Evolutionary conservation across 2,888 invertebrate genomes (phyloP).

Genomic region (Myathropa florea): DNA sequence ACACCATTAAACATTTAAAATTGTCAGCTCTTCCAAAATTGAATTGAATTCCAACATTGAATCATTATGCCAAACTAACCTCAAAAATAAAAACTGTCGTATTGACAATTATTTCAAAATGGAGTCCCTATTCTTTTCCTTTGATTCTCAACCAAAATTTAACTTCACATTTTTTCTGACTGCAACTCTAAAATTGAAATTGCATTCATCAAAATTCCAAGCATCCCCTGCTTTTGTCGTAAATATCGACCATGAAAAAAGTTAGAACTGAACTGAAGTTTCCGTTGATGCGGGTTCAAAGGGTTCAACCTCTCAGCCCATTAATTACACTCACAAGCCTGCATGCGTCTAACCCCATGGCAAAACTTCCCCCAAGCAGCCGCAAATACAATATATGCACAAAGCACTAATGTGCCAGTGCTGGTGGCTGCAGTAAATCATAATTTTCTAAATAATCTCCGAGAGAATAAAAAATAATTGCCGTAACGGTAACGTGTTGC

Average conservation of each 20-base stretch:
- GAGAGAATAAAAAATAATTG: conserved; percentile 22
- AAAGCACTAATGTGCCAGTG: background rate
- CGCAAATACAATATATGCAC: background rate
- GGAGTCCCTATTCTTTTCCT: no score
- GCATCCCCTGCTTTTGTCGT: no score
- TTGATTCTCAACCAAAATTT: no score
- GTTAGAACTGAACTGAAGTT: background rate
- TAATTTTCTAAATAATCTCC: conserved; percentile 57
- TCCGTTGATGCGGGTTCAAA: background rate
- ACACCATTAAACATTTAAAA: no score
- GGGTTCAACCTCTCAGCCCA: background rate
- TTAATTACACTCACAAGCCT: background rate
- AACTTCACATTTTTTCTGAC: no score
- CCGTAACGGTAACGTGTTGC: background rate
- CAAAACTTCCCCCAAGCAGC: background rate
- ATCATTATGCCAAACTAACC: no score
- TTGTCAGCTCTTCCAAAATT: no score
- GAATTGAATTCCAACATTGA: no score
- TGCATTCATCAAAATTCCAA: no score
- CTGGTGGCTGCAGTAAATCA: conserved; percentile 25
- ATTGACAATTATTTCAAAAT: no score
- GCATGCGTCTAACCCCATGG: background rate
- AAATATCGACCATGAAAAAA: background rate
- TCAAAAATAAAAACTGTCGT: no score
- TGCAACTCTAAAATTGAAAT: no score